Evolutionary conservation across 2,113 vertebrate species (phyloP).

Genomic region (Galbula dea): DNA sequence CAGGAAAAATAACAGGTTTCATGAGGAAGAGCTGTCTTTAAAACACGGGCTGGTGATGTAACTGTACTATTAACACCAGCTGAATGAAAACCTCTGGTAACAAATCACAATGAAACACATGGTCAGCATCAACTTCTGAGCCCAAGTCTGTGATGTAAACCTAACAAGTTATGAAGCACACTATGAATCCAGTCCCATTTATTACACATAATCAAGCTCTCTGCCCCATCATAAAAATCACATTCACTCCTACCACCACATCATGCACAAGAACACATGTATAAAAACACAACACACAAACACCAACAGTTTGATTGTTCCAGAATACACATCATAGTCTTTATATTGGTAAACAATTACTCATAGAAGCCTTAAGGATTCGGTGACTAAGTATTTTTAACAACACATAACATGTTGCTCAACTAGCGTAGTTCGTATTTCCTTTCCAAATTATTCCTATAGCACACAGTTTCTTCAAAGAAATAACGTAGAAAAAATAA

Average conservation of each 20-base stretch:
- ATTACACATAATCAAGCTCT: background rate
- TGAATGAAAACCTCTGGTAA: background rate
- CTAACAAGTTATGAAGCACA: background rate
- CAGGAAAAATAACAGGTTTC: background rate
- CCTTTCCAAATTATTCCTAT: background rate
- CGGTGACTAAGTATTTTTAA: background rate
- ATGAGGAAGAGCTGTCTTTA: background rate
- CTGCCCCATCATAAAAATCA: background rate
- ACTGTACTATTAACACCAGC: background rate
- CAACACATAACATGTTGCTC: background rate
- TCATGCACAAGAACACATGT: background rate
- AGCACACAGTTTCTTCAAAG: background rate
- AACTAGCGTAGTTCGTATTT: background rate
- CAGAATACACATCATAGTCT: background rate
- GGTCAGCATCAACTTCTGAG: background rate
- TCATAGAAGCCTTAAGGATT: background rate
- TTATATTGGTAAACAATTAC: constrained; percentile 8
- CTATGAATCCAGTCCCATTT: background rate
- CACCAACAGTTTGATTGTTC: background rate
- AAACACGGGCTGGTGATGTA: background rate
- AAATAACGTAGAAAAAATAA: background rate
- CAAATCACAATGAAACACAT: background rate
- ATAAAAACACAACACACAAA: background rate
- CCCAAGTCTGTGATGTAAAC: background rate
- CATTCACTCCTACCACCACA: background rate